Percentiles rank a stretch among this genome's conserved stretches.
phyloP scores from a whole-genome alignment of 2,113 vertebrate species.

The Grammomys dolichurus region DNA sequence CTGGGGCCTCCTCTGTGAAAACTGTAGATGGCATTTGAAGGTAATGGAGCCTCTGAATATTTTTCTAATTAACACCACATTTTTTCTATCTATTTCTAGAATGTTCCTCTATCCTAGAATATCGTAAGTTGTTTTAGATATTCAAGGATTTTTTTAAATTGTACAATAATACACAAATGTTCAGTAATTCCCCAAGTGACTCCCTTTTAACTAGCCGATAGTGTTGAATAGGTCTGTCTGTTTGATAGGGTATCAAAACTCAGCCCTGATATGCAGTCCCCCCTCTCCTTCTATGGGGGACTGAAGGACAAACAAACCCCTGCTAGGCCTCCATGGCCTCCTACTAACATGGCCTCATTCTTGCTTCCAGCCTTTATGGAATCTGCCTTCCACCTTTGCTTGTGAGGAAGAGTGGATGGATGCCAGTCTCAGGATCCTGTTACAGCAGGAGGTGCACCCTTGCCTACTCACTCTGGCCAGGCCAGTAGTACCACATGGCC shows the following conservation, averaged over 20 bases:
- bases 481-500: neutral
- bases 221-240: neutral
- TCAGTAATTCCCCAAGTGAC: neutral
- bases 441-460: neutral
- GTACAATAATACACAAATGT: conserved; percentile 26
- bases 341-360: conserved; percentile 16
- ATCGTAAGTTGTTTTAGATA: conserved; percentile 47
- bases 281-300: neutral
- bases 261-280: neutral
- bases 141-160: conserved; percentile 28
- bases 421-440: neutral
- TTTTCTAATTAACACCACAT: conserved; percentile 77
- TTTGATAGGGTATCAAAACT: neutral
- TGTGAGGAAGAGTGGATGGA: conserved; percentile 11
- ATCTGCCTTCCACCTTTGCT: neutral
- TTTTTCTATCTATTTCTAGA: conserved; percentile 71
- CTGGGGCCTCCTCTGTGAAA: conserved; percentile 68
- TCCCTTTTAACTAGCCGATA: neutral
- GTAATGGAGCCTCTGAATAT: conserved; percentile 73
- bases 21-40: conserved; percentile 68
- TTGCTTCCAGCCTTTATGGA: neutral
- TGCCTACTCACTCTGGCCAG: neutral
- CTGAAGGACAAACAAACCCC: neutral
- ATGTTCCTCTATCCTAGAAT: conserved; percentile 44
- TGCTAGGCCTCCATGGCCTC: conserved; percentile 8